These are phyloP conservation scores for Globia sparganii DNA, from an alignment of 2,888 invertebrate genomes.

Conservation along the genomic window DNA sequence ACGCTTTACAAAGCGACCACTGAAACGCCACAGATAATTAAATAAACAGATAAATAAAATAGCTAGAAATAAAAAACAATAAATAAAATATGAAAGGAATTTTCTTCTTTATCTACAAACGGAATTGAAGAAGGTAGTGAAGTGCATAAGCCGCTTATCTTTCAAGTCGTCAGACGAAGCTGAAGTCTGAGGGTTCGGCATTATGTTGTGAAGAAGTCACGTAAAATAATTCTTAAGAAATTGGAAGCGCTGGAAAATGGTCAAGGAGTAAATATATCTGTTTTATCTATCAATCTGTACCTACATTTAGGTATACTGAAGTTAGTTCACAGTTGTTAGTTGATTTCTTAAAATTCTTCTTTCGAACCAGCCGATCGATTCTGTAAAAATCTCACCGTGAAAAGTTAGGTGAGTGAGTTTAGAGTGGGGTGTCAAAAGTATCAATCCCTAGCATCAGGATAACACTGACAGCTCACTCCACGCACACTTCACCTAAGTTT, in stretches of 20 bases:
- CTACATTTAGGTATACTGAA: background rate
- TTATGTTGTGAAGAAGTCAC: background rate
- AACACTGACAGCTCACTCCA: too few relatives aligned
- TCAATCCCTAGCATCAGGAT: too few relatives aligned
- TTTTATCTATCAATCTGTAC: background rate
- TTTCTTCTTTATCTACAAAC: slow-evolving; percentile 15
- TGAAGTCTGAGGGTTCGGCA: background rate
- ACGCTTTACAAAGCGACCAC: background rate
- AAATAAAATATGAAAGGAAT: slow-evolving; percentile 10
- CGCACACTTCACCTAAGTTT: too few relatives aligned
- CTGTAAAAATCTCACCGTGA: too few relatives aligned
- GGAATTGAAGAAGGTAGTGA: background rate
- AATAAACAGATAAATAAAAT: background rate
- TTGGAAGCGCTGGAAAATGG: background rate
- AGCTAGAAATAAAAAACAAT: slow-evolving; percentile 8
- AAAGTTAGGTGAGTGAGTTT: too few relatives aligned
- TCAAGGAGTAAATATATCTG: background rate
- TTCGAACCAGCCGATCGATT: too few relatives aligned
- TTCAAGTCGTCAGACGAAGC: slow-evolving; percentile 2
- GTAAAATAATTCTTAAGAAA: background rate
- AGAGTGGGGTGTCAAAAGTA: too few relatives aligned
- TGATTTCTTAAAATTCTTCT: too few relatives aligned
- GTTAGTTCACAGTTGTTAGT: too few relatives aligned
- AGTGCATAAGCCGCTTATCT: slow-evolving; percentile 40
- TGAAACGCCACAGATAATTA: slow-evolving; percentile 28